Conservation (phyloP, 2,888 invertebrate species). For the Timandra comae region DNA sequence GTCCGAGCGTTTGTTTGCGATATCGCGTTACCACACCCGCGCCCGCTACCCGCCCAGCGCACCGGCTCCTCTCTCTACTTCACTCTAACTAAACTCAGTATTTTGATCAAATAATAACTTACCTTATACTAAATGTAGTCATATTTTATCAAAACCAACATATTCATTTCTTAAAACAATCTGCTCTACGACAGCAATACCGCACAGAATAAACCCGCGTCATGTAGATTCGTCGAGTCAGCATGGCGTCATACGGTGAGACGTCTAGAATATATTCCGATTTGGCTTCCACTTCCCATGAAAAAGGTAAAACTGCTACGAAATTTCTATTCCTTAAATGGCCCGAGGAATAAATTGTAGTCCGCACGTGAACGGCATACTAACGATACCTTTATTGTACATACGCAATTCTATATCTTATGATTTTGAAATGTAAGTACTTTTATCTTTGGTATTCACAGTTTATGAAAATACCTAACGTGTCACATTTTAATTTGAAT, state of each 20-base stretch:
- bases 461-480: slow-evolving; percentile 1
- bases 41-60: slow-evolving; percentile 32
- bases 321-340: slow-evolving; percentile 60
- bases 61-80: slow-evolving; percentile 19
- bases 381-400: slow-evolving; percentile 37
- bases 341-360: slow-evolving; percentile 57
- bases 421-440: slow-evolving; percentile 32
- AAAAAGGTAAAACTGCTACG: slow-evolving; percentile 55
- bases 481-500: slow-evolving; percentile 4
- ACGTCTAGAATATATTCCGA: slow-evolving; percentile 47
- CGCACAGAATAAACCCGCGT: slow-evolving; percentile 35
- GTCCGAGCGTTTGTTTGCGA: slow-evolving; percentile 73
- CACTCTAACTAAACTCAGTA: background rate
- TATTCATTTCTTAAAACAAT: no score
- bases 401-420: slow-evolving; percentile 26
- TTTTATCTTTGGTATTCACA: slow-evolving; percentile 19
- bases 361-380: slow-evolving; percentile 53
- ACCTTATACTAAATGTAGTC: no score
- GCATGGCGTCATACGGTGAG: slow-evolving; percentile 50
- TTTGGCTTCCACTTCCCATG: slow-evolving; percentile 49
- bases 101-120: no score
- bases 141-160: no score
- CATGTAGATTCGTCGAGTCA: slow-evolving; percentile 40
- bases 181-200: slow-evolving; percentile 24
- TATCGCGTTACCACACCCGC: slow-evolving; percentile 61